Evolutionary conservation across 2,113 vertebrate species (phyloP), one percentile per base, ranked within the genome.

Genomic region (Anthoscopus minutus): DNA sequence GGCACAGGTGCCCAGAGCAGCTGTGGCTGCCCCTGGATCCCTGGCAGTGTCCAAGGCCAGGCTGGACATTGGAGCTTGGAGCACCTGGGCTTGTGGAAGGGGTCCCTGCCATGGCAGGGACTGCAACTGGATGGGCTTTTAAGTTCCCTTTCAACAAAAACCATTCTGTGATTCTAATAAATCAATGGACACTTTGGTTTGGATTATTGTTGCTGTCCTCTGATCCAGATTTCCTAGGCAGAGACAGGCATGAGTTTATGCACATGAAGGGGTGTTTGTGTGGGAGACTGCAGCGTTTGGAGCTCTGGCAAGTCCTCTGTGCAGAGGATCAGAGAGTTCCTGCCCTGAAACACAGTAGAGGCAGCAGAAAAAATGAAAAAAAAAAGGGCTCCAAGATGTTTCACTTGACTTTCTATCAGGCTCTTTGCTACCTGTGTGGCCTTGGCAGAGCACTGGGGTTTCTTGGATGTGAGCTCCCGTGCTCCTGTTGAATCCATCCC

Each of bases 361-460:
- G 64, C 58, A 94, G 76, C 25, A 44, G 35, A 7, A 6, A 19
- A 35, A 35, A 81, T 35, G 28, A 61, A 9, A 7, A 16, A 22
- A 28, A 64, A 73, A 71, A 76, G 42, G 58, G 56, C 38, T 96
- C 89, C 87, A 92, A 96, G 94, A 94, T 96, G 81, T 93, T 93
- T 21, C 82, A 53, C 64, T 86, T 82, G 79, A 88, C 67, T 95
- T 93, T 80, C 50, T 76, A 48, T 83, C 64, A 67, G 76, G 82
- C 56, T 77, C 51, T 88, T 31, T 88, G 64, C 94, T 92, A 94
- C 93, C 96, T 94, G 93, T 96, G 89, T 96, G 94, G 96, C 88
- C 93, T 81, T 96, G 93, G 95, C 94, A 94, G 89, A 80, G 81
- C 79, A 7, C 51, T 0, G 76, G 58, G 64, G 67, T 20, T 82